These are phyloP conservation scores for Brachionus calyciflorus DNA, from an alignment of 1,140 invertebrate genomes.

Conservation along the genomic window DNA sequence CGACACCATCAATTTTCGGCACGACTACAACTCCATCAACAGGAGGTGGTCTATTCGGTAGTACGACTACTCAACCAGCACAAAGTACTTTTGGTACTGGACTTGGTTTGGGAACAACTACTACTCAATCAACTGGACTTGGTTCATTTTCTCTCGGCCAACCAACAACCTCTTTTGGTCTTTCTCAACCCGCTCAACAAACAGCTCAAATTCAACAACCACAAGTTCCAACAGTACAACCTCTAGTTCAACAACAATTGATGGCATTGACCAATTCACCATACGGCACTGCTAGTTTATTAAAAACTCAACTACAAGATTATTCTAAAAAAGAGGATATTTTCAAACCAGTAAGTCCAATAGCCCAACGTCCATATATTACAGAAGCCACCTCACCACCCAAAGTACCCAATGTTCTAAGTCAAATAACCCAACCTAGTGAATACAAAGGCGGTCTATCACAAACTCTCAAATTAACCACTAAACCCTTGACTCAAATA, in stretches of 20 bases:
- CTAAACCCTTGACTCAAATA: constrained; percentile 9
- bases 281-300: constrained; percentile 74
- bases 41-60: constrained; percentile 63
- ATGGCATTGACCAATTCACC: constrained; percentile 70
- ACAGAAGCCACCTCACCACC: constrained; percentile 57
- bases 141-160: constrained; percentile 50
- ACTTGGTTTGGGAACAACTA: constrained; percentile 51
- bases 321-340: constrained; percentile 69
- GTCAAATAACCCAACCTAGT: neutral
- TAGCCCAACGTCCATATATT: constrained; percentile 66
- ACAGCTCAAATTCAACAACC: constrained; percentile 47
- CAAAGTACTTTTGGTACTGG: constrained; percentile 51
- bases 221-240: constrained; percentile 48
- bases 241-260: constrained; percentile 65
- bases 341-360: constrained; percentile 71
- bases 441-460: constrained; percentile 38
- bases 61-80: constrained; percentile 57
- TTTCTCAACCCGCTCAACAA: constrained; percentile 49
- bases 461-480: neutral
- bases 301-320: constrained; percentile 64
- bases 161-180: constrained; percentile 45
- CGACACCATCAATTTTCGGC: neutral
- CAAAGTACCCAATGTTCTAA: neutral
- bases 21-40: constrained; percentile 59
- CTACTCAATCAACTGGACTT: constrained; percentile 50